These are phyloP conservation scores for Smithornis capensis DNA, from an alignment of 2,113 vertebrate genomes.

Conservation along the genomic window DNA sequence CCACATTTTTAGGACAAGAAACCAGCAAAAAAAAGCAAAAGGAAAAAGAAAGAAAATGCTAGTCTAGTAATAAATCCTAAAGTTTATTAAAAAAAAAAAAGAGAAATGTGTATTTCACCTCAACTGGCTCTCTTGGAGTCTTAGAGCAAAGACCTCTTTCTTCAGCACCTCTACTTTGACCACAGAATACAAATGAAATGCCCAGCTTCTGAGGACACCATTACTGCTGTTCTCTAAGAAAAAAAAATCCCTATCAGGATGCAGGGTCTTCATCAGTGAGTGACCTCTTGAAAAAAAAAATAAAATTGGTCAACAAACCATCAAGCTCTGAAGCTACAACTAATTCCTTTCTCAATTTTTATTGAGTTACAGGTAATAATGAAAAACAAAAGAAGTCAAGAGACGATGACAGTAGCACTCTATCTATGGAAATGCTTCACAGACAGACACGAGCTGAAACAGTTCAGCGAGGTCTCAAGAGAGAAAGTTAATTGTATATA, in stretches of 20 bases:
- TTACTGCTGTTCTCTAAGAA: not conserved
- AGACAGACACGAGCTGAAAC: not conserved
- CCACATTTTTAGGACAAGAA: conserved; percentile 4
- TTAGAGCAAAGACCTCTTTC: not conserved
- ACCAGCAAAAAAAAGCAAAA: not conserved
- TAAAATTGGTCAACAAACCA: not conserved
- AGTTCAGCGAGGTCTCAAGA: not conserved
- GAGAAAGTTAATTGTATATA: not conserved
- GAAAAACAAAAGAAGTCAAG: not conserved
- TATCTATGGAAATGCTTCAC: not conserved
- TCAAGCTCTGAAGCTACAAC: not conserved
- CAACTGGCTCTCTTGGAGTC: not conserved
- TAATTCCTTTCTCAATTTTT: not conserved
- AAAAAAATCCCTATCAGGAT: not conserved
- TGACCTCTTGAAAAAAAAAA: not conserved
- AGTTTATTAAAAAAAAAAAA: not conserved
- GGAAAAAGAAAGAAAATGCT: fast-evolving
- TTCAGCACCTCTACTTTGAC: not conserved
- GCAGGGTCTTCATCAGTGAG: not conserved
- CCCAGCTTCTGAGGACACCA: not conserved
- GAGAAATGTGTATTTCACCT: not conserved
- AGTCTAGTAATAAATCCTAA: not conserved
- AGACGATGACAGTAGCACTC: not conserved
- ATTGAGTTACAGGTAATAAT: not conserved
- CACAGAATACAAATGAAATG: not conserved